These are phyloP conservation scores for Papilio gigon DNA, from an alignment of 2,888 invertebrate species.

Conservation along the genomic window DNA sequence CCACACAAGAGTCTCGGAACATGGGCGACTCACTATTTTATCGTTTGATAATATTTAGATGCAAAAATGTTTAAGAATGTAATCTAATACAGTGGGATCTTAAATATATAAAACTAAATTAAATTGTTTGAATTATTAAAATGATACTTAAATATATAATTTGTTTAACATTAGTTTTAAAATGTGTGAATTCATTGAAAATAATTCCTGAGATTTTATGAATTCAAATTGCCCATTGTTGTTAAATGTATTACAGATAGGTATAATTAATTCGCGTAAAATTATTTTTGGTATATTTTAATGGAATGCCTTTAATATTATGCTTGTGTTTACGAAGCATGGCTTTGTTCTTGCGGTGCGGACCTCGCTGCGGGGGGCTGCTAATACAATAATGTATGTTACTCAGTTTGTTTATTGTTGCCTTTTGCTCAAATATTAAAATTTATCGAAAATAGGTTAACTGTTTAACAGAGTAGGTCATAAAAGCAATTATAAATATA, in stretches of 20 bases:
- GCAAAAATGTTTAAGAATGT: no score
- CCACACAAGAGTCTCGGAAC: no score
- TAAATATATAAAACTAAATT: no score
- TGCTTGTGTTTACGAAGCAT: constrained; percentile 28
- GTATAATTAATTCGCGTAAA: constrained; percentile 36
- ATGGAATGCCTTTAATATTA: constrained; percentile 22
- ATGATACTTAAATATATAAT: constrained; percentile 19
- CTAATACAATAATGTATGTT: not conserved
- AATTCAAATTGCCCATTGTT: constrained; percentile 30
- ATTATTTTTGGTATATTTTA: constrained; percentile 28
- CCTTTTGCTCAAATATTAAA: not conserved
- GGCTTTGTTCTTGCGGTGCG: constrained; percentile 3
- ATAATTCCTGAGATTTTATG: constrained; percentile 28
- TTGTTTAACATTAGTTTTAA: constrained; percentile 29
- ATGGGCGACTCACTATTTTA: no score
- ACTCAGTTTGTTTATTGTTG: constrained; percentile 15
- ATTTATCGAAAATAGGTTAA: no score
- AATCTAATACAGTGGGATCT: no score
- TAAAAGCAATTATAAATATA: no score
- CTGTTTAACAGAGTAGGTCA: no score
- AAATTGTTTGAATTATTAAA: not conserved
- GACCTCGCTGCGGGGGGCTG: constrained; percentile 9
- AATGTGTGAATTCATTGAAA: constrained; percentile 34
- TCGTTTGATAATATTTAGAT: no score
- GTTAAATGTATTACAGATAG: constrained; percentile 31